Evolutionary conservation across 35 echinoderm and acorn worm genomes (phyloP), one percentile per base, ranked within the genome.

Genomic region (Nesometra sesokonis): DNA sequence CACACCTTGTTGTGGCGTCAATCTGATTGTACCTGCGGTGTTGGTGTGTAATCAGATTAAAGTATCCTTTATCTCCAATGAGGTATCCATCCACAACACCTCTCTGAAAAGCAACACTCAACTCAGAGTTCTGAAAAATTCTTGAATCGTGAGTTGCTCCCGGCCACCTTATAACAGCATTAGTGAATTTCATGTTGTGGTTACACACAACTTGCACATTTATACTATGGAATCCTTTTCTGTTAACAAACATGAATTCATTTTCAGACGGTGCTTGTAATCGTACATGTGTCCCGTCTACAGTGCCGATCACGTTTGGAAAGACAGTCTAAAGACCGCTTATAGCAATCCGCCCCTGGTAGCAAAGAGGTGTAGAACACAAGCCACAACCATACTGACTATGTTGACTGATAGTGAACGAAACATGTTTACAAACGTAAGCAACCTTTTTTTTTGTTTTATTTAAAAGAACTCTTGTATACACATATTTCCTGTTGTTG

Each of bases 231-330:
- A 19, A 33, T 27, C 57, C 57, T 32, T 86, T 86, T 19, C 85
- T 33, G 31, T 86, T 86, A 0, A 86, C 76, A 27, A 78, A 86
- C 47, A 78, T 77, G 36, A 67, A 67, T 9, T 67, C 9, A 67
- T 67, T 67, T 17, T 67, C 52, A 2, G 52, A 13, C 23, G 52
- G 52, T 67, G 52, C 87, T 31, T 89, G 78, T 23, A 89, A 17
- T 37, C 80, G 78, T 17, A 89, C 30, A 32, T 89, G 87, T 19
- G 86, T 88, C 31, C 86, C 76, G 21, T 88, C 86, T 21, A 82
- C 39, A 29, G 86, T 36, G 82, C 78, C 80, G 32, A 77, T 80
- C 23, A 89, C 80, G 37, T 89, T 36, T 7, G 79, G 79, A 83
- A 89, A 89, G 7, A 79, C 80, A 67, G 52, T 19, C 23, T 19